Conservation (phyloP, 2,797 vertebrate genomes). For the Echiichthys vipera region DNA sequence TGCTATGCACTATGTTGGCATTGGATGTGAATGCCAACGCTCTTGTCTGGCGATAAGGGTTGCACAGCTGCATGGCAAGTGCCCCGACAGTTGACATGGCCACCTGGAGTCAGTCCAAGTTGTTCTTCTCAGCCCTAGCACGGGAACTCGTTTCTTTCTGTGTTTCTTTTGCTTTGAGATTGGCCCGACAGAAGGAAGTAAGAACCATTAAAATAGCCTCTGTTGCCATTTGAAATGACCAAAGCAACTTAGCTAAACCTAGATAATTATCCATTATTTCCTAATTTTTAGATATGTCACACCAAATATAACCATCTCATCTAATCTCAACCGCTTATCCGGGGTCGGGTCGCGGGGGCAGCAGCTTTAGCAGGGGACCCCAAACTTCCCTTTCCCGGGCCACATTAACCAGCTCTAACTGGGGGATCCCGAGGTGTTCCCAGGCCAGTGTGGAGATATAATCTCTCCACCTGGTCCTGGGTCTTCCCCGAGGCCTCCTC, state of each 20-base stretch:
- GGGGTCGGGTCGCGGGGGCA: too few species aligned
- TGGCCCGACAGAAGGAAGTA: not conserved
- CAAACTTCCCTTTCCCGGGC: too few species aligned
- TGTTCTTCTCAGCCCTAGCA: not conserved
- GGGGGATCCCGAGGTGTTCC: too few species aligned
- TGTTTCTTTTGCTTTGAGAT: not conserved
- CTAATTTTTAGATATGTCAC: not conserved
- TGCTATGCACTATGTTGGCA: not conserved
- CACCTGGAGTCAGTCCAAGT: not conserved
- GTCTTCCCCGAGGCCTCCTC: too few species aligned
- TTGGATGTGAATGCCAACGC: not conserved
- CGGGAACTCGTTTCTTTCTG: not conserved
- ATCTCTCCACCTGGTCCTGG: too few species aligned
- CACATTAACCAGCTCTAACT: too few species aligned
- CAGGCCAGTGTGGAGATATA: too few species aligned
- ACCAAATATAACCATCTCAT: conserved; percentile 1
- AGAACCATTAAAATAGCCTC: not conserved
- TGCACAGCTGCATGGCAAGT: not conserved
- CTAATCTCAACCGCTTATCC: too few species aligned
- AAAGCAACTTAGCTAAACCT: not conserved
- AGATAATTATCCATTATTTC: not conserved
- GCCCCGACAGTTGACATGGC: not conserved
- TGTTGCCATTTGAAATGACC: not conserved
- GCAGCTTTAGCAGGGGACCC: too few species aligned
- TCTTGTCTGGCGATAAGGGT: not conserved